Base-by-base conservation (phyloP, 2,888 invertebrate genomes). In the Lepas anatifera region DNA sequence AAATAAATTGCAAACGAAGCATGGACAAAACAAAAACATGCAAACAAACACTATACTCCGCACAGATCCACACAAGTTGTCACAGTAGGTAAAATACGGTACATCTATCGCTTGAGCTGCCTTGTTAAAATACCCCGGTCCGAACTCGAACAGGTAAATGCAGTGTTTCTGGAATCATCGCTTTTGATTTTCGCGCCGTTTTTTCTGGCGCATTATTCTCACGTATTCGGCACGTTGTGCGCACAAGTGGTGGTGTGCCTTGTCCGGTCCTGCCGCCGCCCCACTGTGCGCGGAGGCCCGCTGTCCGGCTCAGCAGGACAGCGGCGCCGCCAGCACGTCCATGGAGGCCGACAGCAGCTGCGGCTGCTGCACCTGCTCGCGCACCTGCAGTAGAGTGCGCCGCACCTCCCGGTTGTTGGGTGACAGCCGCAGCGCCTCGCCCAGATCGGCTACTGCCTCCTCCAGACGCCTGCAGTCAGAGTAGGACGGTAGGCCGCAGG, bases 361-460 rank as follows among this genome's bases (percentile, higher is more conserved):
- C 25, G 37, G 63, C 13, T 39, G 64, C 64, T 64, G 69, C 46
- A 89, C 86, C 77, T 92, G 91, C 72, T 91, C 91, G 75, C 87
- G 86, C 6, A 92, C 81, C 18, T 87, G 84, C 67, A 85, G 83
- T n/a, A 92, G 81, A 6, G 92, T 87, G 72, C 89, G 84, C 68
- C 87, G 84, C 46, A 91, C 86, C 76, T 91, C 88, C 16, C 85
- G 79, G 76, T 89, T 90, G 72, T 86, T 85, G 3, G 81, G 91
- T 0, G 89, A 87, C 25, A 89, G 81, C 43, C 86, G 79, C 63
- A 92, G 79, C 0, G 95, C 95, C 78, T 92, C 87, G 75, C 89
- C 85, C 18, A 94, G 88, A 78, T 95, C 95, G 1, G 86, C 84
- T 29, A 94, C 81, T 0, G 95, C 93, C 69, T 84, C 83, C 74